A percentile compares a stretch with the other conserved stretches of the same genome.
Conservation (phyloP, 1,140 invertebrate species). For the Bradysia coprophila region DNA sequence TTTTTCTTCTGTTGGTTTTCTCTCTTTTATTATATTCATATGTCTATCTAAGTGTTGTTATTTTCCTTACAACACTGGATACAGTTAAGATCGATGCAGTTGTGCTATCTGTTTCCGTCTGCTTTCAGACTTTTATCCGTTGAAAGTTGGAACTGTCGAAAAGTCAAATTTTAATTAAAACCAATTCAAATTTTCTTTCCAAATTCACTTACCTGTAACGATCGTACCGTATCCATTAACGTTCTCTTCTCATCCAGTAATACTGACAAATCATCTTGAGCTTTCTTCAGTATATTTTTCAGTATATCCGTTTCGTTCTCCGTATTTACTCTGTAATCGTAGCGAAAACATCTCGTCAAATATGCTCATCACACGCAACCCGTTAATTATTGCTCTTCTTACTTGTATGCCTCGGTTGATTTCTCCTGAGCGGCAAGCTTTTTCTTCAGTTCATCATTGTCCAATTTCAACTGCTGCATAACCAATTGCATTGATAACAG, state of each 20-base stretch:
- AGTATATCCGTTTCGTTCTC: conserved; percentile 42
- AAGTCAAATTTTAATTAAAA: background rate
- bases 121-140: conserved; percentile 19
- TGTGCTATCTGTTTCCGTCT: conserved; percentile 23
- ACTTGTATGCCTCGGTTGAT: conserved; percentile 40
- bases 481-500: conserved; percentile 27
- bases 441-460: conserved; percentile 42
- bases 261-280: conserved; percentile 49
- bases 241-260: conserved; percentile 52
- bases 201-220: conserved; percentile 31
- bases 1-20: no score
- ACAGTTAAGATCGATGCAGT: conserved; percentile 26
- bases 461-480: conserved; percentile 31
- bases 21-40: no score
- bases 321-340: conserved; percentile 23
- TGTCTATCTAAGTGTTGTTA: conserved; percentile 15
- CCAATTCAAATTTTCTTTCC: background rate
- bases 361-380: background rate
- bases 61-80: conserved; percentile 24
- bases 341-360: background rate
- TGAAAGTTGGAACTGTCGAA: conserved; percentile 4
- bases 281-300: conserved; percentile 35
- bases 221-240: conserved; percentile 43
- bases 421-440: conserved; percentile 36
- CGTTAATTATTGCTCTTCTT: conserved; percentile 8